phyloP scores from a whole-genome alignment of 1,140 invertebrate genomes.

The Trachelipus rathkii region DNA sequence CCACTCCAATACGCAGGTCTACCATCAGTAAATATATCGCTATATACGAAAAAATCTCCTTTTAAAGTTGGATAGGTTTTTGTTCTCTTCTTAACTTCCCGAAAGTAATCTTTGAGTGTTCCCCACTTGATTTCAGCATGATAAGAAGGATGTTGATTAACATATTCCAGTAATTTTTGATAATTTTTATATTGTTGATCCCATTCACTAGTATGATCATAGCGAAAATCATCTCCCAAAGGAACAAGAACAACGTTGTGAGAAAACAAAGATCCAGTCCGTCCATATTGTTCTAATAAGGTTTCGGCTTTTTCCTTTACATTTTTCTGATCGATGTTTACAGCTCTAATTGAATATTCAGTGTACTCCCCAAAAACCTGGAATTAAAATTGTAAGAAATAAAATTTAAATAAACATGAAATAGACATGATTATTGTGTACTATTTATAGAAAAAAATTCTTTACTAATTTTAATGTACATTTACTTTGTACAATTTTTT shows the following conservation, averaged over 20 bases:
- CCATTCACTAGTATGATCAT: slow-evolving; percentile 79
- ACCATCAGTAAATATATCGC: slow-evolving; percentile 87
- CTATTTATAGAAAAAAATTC: too few relatives aligned
- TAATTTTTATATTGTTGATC: slow-evolving; percentile 90
- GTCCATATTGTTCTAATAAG: slow-evolving; percentile 77
- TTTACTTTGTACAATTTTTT: too few relatives aligned
- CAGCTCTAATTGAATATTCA: slow-evolving; percentile 76
- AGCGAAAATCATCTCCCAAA: slow-evolving; percentile 87
- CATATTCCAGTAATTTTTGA: slow-evolving; percentile 77
- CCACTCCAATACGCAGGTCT: slow-evolving; percentile 93
- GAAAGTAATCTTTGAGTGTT: slow-evolving; percentile 84
- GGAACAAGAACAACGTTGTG: slow-evolving; percentile 87
- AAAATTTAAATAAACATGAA: too few relatives aligned
- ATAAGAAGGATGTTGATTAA: slow-evolving; percentile 65
- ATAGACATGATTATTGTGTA: too few relatives aligned
- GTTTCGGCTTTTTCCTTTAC: slow-evolving; percentile 77
- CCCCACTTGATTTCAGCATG: slow-evolving; percentile 79
- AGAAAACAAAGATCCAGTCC: slow-evolving; percentile 78
- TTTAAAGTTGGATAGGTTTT: slow-evolving; percentile 62
- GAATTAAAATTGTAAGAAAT: not conserved
- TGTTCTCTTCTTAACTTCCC: slow-evolving; percentile 57
- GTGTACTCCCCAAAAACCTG: slow-evolving; percentile 78
- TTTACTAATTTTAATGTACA: too few relatives aligned
- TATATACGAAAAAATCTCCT: slow-evolving; percentile 96
- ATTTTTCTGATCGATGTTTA: slow-evolving; percentile 76